Base-by-base conservation (phyloP, 2,888 invertebrate species). In the Andrena chrysosceles region DNA sequence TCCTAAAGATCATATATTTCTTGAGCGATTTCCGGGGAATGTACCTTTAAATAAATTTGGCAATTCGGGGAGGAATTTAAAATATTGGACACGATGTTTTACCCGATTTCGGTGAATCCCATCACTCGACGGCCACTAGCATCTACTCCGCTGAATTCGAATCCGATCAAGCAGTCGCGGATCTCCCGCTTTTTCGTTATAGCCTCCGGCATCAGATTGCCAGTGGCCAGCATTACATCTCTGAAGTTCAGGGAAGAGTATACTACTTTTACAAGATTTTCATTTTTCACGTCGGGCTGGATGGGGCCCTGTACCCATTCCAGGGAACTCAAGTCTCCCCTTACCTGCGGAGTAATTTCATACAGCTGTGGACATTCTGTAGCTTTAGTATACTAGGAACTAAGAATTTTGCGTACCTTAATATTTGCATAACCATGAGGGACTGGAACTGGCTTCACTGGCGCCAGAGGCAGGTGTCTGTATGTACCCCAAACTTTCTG, bases 151-250 rank as follows among this genome's bases (percentile, higher is more conserved):
- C 96, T 95, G 87, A 95, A 95, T 88, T 97, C 97, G 83, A 97
- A 96, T 0, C 97, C 97, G 85, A 96, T 95, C 0, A 96, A 95
- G 88, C 95, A 96, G 85, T 96, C 96, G 87, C 97, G 96, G 10
- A 95, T 94, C 31, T 95, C 91, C n/a, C 96, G 95, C 0, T 95
- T 95, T 42, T 95, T 97, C 0, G 31, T 31, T 31, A 98, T 96
- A 0, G 97, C 96, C 92, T 99, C 99, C 0, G 96, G 96, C 7
- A 97, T 96, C 7, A 99, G 95, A 91, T 98, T 98, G 1, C 98
- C 99, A 0, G 98, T 98, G 0, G 99, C 98, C 0, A 98, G 95
- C 99, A 99, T 99, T 0, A 99, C 95, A 93, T 99, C 99, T 91
- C 98, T 96, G 0, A 98, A 94, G 91, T 97, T 98, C 16, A 26